phyloP scores from a whole-genome alignment of 2,113 vertebrate species.

The Antechinus flavipes region DNA sequence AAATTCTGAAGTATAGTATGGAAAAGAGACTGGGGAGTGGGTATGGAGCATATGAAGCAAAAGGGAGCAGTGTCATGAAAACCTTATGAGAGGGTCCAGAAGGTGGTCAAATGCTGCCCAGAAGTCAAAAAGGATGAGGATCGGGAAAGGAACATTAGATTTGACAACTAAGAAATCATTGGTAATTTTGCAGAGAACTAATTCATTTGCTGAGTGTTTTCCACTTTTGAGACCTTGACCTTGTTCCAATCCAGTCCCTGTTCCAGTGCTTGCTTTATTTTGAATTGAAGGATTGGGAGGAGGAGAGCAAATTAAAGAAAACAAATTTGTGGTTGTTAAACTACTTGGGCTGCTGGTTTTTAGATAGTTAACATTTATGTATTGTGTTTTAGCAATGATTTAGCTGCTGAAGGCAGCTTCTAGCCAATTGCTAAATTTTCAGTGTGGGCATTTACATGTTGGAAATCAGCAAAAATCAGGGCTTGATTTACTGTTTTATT shows the following conservation, averaged over 20 bases:
- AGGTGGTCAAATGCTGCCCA: not conserved
- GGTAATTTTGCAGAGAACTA: not conserved
- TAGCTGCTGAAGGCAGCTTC: not conserved
- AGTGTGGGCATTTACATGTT: not conserved
- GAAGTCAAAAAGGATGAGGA: not conserved
- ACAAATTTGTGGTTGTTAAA: conserved; percentile 32
- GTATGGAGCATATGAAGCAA: not conserved
- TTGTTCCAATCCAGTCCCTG: not conserved
- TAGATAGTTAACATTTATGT: not conserved
- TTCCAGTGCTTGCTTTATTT: not conserved
- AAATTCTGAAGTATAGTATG: not conserved
- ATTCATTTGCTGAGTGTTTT: not conserved
- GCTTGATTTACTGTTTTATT: not conserved
- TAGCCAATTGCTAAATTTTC: not conserved
- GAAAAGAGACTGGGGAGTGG: not conserved
- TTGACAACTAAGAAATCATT: not conserved
- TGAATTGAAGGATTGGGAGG: not conserved
- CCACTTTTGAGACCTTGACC: conserved; percentile 41
- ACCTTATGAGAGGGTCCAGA: not conserved
- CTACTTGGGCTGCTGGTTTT: not conserved
- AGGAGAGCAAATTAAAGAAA: conserved; percentile 16
- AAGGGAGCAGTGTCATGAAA: not conserved
- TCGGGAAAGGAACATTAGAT: not conserved
- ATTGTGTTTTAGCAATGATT: not conserved
- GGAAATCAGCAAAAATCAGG: not conserved